Evolutionary conservation across 2,888 invertebrate genomes (phyloP), one percentile per base, ranked within the genome.

Genomic region (Ormyrus nitidulus): DNA sequence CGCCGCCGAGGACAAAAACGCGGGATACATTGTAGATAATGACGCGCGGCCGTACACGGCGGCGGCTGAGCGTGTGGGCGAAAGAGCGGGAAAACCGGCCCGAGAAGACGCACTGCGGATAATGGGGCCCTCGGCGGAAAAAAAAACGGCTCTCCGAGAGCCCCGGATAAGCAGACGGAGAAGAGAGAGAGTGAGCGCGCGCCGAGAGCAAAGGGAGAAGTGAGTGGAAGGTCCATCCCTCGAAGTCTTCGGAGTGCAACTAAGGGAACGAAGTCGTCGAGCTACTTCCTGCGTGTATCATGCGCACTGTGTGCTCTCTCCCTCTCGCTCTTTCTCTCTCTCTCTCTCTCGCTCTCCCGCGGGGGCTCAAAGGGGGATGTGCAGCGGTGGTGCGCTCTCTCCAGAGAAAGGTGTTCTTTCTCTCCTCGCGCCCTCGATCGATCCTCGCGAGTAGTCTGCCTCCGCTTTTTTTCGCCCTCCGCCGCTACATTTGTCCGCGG

Each of bases 171-270:
- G 13, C 13, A 13, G 13, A 13, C 19, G 19, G 19, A 34, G 1
- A 4, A 34, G 34, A 13, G 59, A 74, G 54, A 69, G 68, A 76
- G 61, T 6, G 72, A 0, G 61, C 77, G 48, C 54, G 13, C n/a
- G 66, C 10, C 54, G 53, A 51, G 65, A 53, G n/a, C 9, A 49
- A 49, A 66, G 34, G 34, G 34, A 59, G 68, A 59, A 69, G 69
- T 11, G 66, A 66, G 65, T 44, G 62, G 78, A 79, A 62, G 82
- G 78, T 82, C 82, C 82, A 75, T 75, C 80, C 75, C 76, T 82
- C 78, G 59, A 72, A 78, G 80, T 72, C 78, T 76, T 78, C 71
- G 80, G 69, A 75, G 76, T 72, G 82, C 80, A 78, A 82, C 82
- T 82, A 72, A 80, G 77, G 77, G 66, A 74, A 6, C 69, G 54